phyloP scores from a whole-genome alignment of 2,113 vertebrate species.

The Poicephalus meyeri region DNA sequence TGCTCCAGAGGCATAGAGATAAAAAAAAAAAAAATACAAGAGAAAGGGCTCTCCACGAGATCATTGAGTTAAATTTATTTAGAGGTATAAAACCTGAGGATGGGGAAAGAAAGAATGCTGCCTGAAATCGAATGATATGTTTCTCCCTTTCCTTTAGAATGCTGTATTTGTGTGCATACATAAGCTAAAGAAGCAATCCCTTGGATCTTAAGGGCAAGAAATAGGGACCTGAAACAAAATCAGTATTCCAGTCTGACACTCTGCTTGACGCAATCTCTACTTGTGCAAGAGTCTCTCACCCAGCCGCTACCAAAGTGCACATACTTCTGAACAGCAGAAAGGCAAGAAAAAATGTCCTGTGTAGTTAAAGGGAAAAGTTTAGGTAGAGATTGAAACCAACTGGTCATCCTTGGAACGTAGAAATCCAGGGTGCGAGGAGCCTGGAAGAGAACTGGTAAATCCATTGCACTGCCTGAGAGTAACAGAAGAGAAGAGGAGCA shows the following conservation, averaged over 20 bases:
- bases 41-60: not conserved
- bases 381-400: slow-evolving; percentile 54
- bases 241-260: slow-evolving; percentile 20
- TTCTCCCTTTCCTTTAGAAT: not conserved
- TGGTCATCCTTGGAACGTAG: not conserved
- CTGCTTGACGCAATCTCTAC: slow-evolving; percentile 19
- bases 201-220: slow-evolving; percentile 30
- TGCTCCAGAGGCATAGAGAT: not conserved
- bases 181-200: slow-evolving; percentile 18
- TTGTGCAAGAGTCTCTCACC: slow-evolving; percentile 35
- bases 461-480: slow-evolving; percentile 52
- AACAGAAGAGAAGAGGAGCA: slow-evolving; percentile 59
- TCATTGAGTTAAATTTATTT: not conserved
- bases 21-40: not conserved
- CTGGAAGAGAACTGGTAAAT: slow-evolving; percentile 70
- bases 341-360: slow-evolving; percentile 62
- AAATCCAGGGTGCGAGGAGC: slow-evolving; percentile 27
- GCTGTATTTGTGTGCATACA: not conserved
- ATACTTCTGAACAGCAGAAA: slow-evolving; percentile 36
- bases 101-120: not conserved
- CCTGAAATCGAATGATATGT: not conserved
- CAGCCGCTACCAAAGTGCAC: not conserved
- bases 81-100: not conserved
- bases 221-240: slow-evolving; percentile 61
- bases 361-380: slow-evolving; percentile 61